Evolutionary conservation across 2,113 vertebrate genomes (phyloP), one percentile per base, ranked within the genome.

Genomic region (Carassius carassius): DNA sequence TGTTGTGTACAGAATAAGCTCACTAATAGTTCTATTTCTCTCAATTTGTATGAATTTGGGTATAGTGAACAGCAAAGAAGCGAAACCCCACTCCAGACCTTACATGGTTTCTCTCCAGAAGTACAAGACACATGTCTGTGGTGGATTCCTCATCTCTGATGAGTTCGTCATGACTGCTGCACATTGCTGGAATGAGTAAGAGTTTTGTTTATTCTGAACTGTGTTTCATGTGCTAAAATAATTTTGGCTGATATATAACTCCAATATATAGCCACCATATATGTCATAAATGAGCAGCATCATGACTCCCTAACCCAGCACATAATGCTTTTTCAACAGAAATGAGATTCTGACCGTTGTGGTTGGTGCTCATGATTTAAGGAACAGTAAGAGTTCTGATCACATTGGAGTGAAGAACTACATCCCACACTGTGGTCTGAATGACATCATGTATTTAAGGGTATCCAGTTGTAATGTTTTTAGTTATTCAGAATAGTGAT

Each of bases 101-200:
- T 88, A 88, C 84, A 88, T 86, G 84, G 87, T 79, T 58, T 88
- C 87, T 37, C 1, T 86, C 16, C 78, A 86, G n/a, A 1, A 21
- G 9, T 14, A 16, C 1, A 3, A 44, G 13, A 0, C 1, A 9
- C 85, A 88, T 47, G 21, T 56, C 14, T 86, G 87, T 14, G 85
- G 87, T 17, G 87, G 87, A 5, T 88, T 86, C 65, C 79, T 88
- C 4, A 83, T 88, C 63, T 82, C 82, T 41, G 44, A 85, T 37
- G 51, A 13, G 32, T 88, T 86, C 37, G 85, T 86, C 47, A 69
- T 85, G 10, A 54, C 62, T 5, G 63, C 63, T 9, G 63, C 63
- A 17, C 63, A 67, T 9, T 67, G 63, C 5, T 3, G 25, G 25
- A 8, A 3, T 0, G 1, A 13, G 63, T 65, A 54, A 65, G 2